Evolutionary conservation across 2,797 vertebrate species (phyloP).

Genomic region (Pelodytes ibericus): DNA sequence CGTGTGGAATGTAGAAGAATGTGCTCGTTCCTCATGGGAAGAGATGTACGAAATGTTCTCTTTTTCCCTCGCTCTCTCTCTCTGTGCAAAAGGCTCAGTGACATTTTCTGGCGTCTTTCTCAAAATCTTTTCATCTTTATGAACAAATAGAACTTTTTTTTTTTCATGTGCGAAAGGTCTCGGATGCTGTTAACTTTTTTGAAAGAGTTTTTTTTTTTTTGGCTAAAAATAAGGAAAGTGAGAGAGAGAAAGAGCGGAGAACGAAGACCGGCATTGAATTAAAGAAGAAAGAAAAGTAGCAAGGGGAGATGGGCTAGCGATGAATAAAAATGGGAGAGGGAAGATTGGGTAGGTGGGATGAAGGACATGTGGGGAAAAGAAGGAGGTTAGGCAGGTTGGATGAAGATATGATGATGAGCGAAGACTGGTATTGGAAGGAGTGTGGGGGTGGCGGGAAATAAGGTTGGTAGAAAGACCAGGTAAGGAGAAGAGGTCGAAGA

Average conservation of each 20-base stretch:
- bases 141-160: constrained; percentile 47
- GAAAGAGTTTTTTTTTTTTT: constrained; percentile 18
- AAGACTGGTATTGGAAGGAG: neutral
- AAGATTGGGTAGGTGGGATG: neutral
- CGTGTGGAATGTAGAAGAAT: constrained; percentile 23
- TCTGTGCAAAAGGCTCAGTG: constrained; percentile 35
- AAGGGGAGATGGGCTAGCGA: neutral
- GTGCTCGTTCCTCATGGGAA: constrained; percentile 47
- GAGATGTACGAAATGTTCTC: constrained; percentile 31
- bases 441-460: neutral
- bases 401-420: neutral
- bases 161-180: constrained; percentile 31
- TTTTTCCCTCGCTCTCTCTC: too few species aligned
- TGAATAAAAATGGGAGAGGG: neutral
- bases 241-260: neutral
- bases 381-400: neutral
- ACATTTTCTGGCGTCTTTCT: constrained; percentile 42
- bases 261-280: neutral
- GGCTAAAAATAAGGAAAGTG: constrained; percentile 1
- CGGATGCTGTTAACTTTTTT: constrained; percentile 28
- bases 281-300: neutral
- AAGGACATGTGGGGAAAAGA: neutral
- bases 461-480: neutral
- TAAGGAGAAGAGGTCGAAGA: too few species aligned
- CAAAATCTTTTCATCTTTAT: constrained; percentile 45